Percentiles rank a stretch among this genome's conserved stretches.
These are phyloP conservation scores for Drosophila micromelanica DNA, from an alignment of 1,140 invertebrate genomes.

Conservation along the genomic window DNA sequence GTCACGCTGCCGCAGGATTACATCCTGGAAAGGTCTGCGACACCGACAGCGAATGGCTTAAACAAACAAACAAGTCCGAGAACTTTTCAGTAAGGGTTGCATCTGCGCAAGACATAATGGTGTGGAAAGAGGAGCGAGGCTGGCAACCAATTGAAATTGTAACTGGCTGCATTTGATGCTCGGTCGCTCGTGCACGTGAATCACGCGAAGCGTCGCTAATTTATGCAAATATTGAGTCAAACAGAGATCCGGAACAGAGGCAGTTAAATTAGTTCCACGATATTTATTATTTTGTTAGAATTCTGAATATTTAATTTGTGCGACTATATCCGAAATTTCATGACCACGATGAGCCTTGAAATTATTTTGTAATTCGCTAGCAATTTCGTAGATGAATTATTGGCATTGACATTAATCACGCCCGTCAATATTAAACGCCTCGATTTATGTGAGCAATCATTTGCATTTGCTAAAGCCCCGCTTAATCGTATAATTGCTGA, in stretches of 20 bases:
- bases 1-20: conserved; percentile 81
- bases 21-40: conserved; percentile 47
- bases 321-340: conserved; percentile 61
- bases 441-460: conserved; percentile 68
- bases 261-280: conserved; percentile 80
- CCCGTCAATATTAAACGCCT: conserved; percentile 35
- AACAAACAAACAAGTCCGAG: conserved; percentile 65
- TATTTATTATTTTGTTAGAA: conserved; percentile 82
- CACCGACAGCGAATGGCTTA: conserved; percentile 51
- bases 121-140: not conserved
- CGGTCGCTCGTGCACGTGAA: conserved; percentile 69
- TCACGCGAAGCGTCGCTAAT: conserved; percentile 68
- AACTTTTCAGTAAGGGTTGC: conserved; percentile 54
- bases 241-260: conserved; percentile 21
- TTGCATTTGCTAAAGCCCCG: conserved; percentile 28
- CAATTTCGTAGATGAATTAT: conserved; percentile 79
- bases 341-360: conserved; percentile 59
- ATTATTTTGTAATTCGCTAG: conserved; percentile 80
- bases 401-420: conserved; percentile 42
- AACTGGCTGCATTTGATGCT: conserved; percentile 74
- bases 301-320: conserved; percentile 78
- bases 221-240: conserved; percentile 79
- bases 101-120: conserved; percentile 23
- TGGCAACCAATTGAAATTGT: conserved; percentile 52
- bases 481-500: not conserved